phyloP scores from a whole-genome alignment of 2,888 invertebrate genomes.

The Lepidochitona cinerea region DNA sequence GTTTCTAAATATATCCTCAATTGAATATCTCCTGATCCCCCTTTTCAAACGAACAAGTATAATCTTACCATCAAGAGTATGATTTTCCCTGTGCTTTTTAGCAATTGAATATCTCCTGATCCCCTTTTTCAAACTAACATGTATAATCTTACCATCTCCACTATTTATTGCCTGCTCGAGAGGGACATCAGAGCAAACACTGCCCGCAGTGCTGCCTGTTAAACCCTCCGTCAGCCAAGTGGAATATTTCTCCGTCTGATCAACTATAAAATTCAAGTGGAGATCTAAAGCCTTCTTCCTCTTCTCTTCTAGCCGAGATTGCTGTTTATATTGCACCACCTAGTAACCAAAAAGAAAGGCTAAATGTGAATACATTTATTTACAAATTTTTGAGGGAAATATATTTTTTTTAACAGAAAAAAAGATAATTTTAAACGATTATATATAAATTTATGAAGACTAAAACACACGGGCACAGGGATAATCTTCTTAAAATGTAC shows the following conservation, averaged over 20 bases:
- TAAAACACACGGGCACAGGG: too few species aligned
- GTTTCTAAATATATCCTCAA: too few species aligned
- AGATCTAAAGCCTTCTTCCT: conserved; percentile 95
- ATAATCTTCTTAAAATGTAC: too few species aligned
- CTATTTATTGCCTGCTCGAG: conserved; percentile 41
- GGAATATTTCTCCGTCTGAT: conserved; percentile 98
- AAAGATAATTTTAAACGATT: too few species aligned
- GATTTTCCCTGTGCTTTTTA: too few species aligned
- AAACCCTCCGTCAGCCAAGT: conserved; percentile 70
- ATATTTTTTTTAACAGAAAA: too few species aligned
- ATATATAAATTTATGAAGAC: too few species aligned
- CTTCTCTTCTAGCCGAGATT: conserved; percentile 92
- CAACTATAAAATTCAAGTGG: conserved; percentile 97
- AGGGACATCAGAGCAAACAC: conserved; percentile 2
- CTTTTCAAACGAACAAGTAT: too few species aligned
- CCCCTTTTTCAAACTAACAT: background rate
- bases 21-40: too few species aligned
- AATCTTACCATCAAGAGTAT: too few species aligned
- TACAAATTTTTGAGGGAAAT: background rate
- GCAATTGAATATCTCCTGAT: too few species aligned
- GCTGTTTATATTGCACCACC: conserved; percentile 94
- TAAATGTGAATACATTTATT: background rate
- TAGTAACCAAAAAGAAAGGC: conserved; percentile 53
- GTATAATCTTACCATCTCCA: conserved; percentile 45
- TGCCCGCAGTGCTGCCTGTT: conserved; percentile 26